Conservation (phyloP, 2,113 vertebrate species). For the Limnothrissa miodon region DNA sequence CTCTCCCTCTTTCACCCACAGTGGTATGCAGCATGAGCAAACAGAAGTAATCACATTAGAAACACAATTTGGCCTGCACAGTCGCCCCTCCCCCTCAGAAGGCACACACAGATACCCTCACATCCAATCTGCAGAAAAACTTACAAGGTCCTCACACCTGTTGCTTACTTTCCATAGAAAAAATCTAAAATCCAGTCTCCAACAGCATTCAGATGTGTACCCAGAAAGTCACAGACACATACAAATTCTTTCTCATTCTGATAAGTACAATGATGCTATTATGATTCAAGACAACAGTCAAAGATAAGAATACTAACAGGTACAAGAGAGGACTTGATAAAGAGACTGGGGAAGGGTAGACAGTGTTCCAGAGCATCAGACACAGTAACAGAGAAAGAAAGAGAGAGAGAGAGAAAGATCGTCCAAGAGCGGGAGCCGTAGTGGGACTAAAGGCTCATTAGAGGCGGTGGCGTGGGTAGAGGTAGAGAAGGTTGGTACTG, state of each 20-base stretch:
- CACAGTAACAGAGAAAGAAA: background rate
- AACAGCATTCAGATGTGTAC: too few relatives aligned
- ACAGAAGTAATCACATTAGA: background rate
- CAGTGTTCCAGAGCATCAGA: too few relatives aligned
- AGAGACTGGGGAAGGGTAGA: too few relatives aligned
- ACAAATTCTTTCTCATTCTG: background rate
- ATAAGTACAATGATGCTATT: background rate
- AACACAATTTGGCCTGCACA: background rate
- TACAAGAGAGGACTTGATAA: background rate
- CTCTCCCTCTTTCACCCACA: background rate
- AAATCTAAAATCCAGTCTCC: too few relatives aligned
- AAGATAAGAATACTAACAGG: background rate
- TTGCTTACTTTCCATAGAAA: background rate
- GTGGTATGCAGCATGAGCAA: conserved; percentile 5
- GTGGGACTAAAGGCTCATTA: background rate
- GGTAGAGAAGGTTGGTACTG: background rate
- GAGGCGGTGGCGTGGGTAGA: background rate
- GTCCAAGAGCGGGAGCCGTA: background rate
- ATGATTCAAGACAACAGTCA: background rate
- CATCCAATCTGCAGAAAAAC: background rate
- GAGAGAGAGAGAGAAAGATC: background rate
- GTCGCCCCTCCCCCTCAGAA: background rate
- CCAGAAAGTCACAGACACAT: too few relatives aligned
- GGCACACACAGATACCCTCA: background rate
- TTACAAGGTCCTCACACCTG: background rate